Evolutionary conservation across 2,888 invertebrate species (phyloP), one percentile per base, ranked within the genome.

Genomic region (Geotrupes spiniger): DNA sequence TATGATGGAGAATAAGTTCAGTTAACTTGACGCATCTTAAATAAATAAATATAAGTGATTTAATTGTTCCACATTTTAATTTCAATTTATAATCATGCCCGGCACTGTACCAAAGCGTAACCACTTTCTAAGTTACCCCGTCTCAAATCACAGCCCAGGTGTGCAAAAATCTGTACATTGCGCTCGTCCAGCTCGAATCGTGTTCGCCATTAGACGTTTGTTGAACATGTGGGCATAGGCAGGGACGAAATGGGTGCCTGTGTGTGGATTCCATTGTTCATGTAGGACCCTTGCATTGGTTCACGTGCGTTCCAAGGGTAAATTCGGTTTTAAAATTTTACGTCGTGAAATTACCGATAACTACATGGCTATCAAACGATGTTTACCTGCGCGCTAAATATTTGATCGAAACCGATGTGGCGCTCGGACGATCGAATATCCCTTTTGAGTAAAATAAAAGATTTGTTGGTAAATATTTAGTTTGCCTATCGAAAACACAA

Each of bases 241-340:
- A 38, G n/a, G 14, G 40, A 31, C 41, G 39, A 42, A 47, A 41
- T 53, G 59, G 52, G 48, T 51, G 40, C 51, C 53, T 54, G 53
- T 47, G 55, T 53, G 51, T 48, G 54, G 48, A 59, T 57, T 53
- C 56, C 55, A 57, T 59, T 59, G 59, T 59, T 59, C 57, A 49
- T 52, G 45, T 43, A 51, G 59, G 49, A 38, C 53, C 50, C 51
- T 47, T 53, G 49, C 58, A 47, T 56, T 46, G 51, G 54, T 52
- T 56, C 59, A 58, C 57, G 59, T 59, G 56, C 56, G 56, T 56
- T 58, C 56, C 55, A 56, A 57, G 56, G 59, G 59, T 58, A 53
- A 59, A 56, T 45, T 49, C 53, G 42, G 53, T 52, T 59, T 55
- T 55, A 50, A 53, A 54, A 49, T 52, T 26, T 46, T 43, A 47